Percentiles rank a stretch among this genome's conserved stretches.
Conservation (phyloP, 2,113 vertebrate species). For the Apaloderma vittatum region DNA sequence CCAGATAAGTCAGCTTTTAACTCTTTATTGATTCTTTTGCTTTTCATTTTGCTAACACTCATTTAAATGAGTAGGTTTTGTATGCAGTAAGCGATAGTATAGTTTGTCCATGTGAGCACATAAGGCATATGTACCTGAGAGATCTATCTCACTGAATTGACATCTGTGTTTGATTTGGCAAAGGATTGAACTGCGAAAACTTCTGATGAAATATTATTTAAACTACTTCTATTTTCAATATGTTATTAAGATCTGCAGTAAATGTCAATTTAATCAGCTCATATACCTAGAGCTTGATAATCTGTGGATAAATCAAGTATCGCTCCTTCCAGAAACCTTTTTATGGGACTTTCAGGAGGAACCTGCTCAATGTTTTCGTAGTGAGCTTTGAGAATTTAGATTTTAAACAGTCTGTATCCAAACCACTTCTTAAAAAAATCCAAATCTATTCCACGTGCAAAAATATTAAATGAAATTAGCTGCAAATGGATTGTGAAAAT, state of each 20-base stretch:
- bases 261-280: not conserved
- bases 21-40: constrained; percentile 41
- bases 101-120: not conserved
- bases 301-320: not conserved
- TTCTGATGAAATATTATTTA: not conserved
- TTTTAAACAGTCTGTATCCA: not conserved
- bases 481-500: not conserved
- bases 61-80: constrained; percentile 41
- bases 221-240: not conserved
- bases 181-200: not conserved
- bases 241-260: not conserved
- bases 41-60: constrained; percentile 22
- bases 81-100: not conserved
- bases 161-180: not conserved
- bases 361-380: not conserved
- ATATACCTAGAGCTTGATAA: not conserved
- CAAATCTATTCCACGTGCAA: not conserved
- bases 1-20: constrained; percentile 44
- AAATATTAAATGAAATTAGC: not conserved
- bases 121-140: not conserved
- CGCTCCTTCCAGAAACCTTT: not conserved
- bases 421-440: not conserved
- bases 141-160: not conserved
- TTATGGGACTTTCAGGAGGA: not conserved
- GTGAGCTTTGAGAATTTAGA: not conserved